Base-by-base conservation (phyloP, 2,888 invertebrate species). In the Abscondita cerata region DNA sequence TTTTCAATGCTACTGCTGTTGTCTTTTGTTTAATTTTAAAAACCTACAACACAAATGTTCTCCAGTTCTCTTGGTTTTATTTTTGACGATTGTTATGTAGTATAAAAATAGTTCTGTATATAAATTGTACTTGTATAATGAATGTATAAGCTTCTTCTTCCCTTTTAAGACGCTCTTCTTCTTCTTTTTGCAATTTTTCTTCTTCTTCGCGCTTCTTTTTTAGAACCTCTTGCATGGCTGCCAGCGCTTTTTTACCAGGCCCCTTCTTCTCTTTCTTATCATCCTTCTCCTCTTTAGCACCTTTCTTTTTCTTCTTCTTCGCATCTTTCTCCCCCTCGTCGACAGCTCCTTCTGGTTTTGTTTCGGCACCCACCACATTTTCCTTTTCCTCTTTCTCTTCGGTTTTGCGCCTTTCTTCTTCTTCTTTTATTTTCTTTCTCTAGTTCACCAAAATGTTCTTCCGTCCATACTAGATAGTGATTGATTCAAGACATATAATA, bases 201-300 rank as follows among this genome's bases (percentile, higher is more conserved):
- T 96, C 95, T 71, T 96, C 95, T 78, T 96, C 96, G 75, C 92
- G 92, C 1, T 91, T 84, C 76, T 93, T 93, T 73, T 90, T 91
- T n/a, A 95, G 83, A 12, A 92, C 90, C 79, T 95, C 95, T 81
- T 95, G 94, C 93, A 96, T 95, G 18, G 94, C 93, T 62, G 92
- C 92, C 66, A 96, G 89, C 61, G 92, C 88, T 75, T 92, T 92
- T 72, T 92, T 93, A 11, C 92, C 91, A 55, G 94, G 92, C 12
- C 93, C 86, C 72, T 85, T 87, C 62, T 85, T 84, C 69, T 82
- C 82, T 59, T 83, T 83, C 66, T 85, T 86, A 11, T 79, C 81
- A 67, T 86, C 83, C 38, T 61, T 55, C 18, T 57, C 52, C 59
- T 64, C 61, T 33, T 69, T 64, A n/a, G 19, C 50, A 40, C 57